These are phyloP conservation scores for Eilema sororculum DNA, from an alignment of 2,888 invertebrate genomes.

Conservation along the genomic window DNA sequence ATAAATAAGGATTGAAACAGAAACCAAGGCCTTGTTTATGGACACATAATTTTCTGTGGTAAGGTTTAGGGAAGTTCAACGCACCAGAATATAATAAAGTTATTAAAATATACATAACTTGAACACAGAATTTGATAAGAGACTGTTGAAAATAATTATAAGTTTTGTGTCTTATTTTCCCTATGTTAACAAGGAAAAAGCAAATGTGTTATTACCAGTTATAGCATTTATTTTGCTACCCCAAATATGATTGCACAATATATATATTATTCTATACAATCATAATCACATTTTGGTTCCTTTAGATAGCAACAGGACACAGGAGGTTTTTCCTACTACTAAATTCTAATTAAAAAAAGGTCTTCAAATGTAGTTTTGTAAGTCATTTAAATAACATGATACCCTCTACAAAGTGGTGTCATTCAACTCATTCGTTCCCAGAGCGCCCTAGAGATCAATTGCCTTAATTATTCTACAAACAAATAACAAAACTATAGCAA, in stretches of 20 bases:
- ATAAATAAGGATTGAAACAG: background rate
- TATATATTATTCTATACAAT: too few relatives aligned
- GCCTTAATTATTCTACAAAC: constrained; percentile 8
- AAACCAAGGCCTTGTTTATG: background rate
- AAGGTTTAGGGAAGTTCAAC: background rate
- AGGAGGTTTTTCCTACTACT: too few relatives aligned
- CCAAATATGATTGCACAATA: too few relatives aligned
- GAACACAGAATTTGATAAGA: too few relatives aligned
- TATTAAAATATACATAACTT: background rate
- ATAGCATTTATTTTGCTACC: too few relatives aligned
- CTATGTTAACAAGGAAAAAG: too few relatives aligned
- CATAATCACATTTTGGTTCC: too few relatives aligned
- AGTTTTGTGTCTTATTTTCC: too few relatives aligned
- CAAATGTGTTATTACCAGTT: too few relatives aligned
- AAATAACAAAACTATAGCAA: constrained; percentile 23
- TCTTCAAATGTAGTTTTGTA: background rate
- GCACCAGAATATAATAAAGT: background rate
- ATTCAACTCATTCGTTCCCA: constrained; percentile 6
- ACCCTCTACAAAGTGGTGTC: constrained; percentile 4
- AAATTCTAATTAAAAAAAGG: too few relatives aligned
- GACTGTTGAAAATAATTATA: background rate
- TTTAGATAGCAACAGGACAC: too few relatives aligned
- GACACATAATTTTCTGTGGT: background rate
- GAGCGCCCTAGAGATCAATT: background rate
- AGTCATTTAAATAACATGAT: background rate